Percentiles rank a stretch among this genome's conserved stretches.
These are phyloP conservation scores for Drosophila dunni DNA, from an alignment of 1,140 invertebrate genomes.

Conservation along the genomic window DNA sequence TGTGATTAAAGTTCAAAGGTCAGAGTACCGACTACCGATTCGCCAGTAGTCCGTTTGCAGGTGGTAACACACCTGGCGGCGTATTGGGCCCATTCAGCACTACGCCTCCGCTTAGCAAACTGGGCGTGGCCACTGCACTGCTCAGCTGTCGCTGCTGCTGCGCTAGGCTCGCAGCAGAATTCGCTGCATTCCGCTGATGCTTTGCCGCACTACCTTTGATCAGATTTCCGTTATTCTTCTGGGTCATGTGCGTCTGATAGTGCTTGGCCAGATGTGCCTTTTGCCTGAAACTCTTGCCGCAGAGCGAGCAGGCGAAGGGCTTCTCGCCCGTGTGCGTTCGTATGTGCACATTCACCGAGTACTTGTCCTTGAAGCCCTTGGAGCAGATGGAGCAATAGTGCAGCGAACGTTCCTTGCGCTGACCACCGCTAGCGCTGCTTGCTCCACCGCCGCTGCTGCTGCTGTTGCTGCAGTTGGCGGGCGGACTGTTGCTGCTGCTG, in stretches of 20 bases:
- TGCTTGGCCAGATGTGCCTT: slow-evolving; percentile 99
- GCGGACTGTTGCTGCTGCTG: slow-evolving; percentile 72
- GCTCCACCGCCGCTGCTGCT: slow-evolving; percentile 64
- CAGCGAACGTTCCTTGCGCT: slow-evolving; percentile 92
- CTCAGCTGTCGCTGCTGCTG: slow-evolving; percentile 60
- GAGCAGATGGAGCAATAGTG: slow-evolving; percentile 96
- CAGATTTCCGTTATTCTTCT: slow-evolving; percentile 87
- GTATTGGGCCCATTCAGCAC: slow-evolving; percentile 71
- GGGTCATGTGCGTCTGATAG: slow-evolving; percentile 96
- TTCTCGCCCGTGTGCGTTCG: slow-evolving; percentile 95
- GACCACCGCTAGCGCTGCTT: slow-evolving; percentile 71
- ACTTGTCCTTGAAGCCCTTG: slow-evolving; percentile 97
- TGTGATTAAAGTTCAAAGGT: not conserved
- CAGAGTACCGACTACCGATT: slow-evolving; percentile 67
- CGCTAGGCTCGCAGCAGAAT: slow-evolving; percentile 7
- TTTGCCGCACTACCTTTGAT: slow-evolving; percentile 73
- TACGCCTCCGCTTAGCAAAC: slow-evolving; percentile 47
- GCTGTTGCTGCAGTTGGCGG: slow-evolving; percentile 57
- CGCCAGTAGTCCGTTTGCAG: slow-evolving; percentile 76
- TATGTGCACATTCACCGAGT: slow-evolving; percentile 96
- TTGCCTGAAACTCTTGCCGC: slow-evolving; percentile 96
- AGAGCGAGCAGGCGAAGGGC: slow-evolving; percentile 94
- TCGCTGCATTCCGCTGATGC: slow-evolving; percentile 56
- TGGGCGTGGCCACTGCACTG: slow-evolving; percentile 40
- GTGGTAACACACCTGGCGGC: slow-evolving; percentile 65